Percentiles rank a stretch among this genome's conserved stretches.
Conservation (phyloP, 2,113 vertebrate species). For the Phylloscopus whistleri region DNA sequence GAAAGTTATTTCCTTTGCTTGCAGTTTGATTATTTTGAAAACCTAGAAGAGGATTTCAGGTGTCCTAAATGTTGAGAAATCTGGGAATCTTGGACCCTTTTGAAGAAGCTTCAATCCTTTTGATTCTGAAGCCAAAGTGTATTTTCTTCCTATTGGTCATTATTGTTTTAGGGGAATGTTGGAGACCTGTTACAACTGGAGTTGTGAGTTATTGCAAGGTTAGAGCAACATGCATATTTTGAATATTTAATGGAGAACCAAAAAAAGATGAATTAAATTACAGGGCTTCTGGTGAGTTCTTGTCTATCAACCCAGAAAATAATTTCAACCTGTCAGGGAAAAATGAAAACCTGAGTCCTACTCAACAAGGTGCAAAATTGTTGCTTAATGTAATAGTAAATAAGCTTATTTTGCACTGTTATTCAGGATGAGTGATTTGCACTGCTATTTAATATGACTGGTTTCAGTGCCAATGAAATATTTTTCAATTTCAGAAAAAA, state of each 20-base stretch:
- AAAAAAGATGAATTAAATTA: background rate
- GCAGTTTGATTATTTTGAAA: background rate
- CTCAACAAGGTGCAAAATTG: background rate
- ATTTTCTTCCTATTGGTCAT: background rate
- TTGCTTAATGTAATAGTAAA: background rate
- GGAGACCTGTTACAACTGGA: background rate
- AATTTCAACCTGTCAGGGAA: background rate
- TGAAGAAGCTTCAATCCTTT: background rate
- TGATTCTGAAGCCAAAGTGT: background rate
- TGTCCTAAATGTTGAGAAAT: background rate
- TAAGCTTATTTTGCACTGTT: background rate
- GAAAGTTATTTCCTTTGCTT: background rate
- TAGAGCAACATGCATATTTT: background rate
- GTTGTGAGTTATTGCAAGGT: background rate
- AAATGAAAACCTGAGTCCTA: background rate
- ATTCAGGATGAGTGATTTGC: background rate
- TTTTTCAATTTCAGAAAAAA: background rate
- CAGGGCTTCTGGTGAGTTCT: background rate
- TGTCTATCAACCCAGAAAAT: background rate
- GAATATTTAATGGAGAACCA: background rate
- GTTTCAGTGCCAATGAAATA: background rate
- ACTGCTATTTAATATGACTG: background rate
- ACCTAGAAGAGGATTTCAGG: background rate
- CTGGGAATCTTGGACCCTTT: background rate
- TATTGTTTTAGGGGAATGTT: background rate